Evolutionary conservation across 2,888 invertebrate genomes (phyloP).

Genomic region (Ceratothoa steindachneri): DNA sequence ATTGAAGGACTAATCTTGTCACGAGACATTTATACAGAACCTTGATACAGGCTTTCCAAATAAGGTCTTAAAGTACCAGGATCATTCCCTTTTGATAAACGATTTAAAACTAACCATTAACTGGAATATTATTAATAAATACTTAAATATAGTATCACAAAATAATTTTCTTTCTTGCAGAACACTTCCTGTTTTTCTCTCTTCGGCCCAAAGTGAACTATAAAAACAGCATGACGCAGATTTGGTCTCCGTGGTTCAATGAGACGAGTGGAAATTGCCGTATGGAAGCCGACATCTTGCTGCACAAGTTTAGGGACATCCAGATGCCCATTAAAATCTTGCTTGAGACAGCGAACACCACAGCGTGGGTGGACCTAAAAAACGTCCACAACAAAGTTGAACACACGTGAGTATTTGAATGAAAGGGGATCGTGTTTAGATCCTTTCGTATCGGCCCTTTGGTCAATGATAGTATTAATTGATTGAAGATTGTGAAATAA

Average conservation of each 20-base stretch:
- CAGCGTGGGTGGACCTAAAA: not conserved
- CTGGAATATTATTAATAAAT: too few relatives aligned
- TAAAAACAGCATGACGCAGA: conserved; percentile 18
- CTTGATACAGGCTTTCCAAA: too few relatives aligned
- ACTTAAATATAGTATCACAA: not conserved
- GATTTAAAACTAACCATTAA: too few relatives aligned
- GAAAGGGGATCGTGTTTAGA: too few relatives aligned
- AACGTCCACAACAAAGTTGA: not conserved
- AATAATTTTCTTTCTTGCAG: too few relatives aligned
- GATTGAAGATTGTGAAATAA: too few relatives aligned
- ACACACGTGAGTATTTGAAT: not conserved
- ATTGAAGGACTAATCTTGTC: too few relatives aligned
- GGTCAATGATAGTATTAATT: too few relatives aligned
- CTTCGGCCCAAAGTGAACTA: conserved; percentile 6
- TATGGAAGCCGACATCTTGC: conserved; percentile 4
- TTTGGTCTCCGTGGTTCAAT: conserved; percentile 21
- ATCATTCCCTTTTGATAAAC: too few relatives aligned
- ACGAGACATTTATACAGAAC: too few relatives aligned
- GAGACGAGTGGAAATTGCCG: conserved; percentile 23
- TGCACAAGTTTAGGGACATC: conserved; percentile 7
- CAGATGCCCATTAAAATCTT: conserved; percentile 11
- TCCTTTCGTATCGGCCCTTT: too few relatives aligned
- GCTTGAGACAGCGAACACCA: conserved; percentile 11
- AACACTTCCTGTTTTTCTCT: conserved; percentile 21
- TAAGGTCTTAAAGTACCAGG: too few relatives aligned